Percentiles rank a stretch among this genome's conserved stretches.
These are phyloP conservation scores for Drosophila novamexicana DNA, from an alignment of 1,140 invertebrate genomes.

Conservation along the genomic window DNA sequence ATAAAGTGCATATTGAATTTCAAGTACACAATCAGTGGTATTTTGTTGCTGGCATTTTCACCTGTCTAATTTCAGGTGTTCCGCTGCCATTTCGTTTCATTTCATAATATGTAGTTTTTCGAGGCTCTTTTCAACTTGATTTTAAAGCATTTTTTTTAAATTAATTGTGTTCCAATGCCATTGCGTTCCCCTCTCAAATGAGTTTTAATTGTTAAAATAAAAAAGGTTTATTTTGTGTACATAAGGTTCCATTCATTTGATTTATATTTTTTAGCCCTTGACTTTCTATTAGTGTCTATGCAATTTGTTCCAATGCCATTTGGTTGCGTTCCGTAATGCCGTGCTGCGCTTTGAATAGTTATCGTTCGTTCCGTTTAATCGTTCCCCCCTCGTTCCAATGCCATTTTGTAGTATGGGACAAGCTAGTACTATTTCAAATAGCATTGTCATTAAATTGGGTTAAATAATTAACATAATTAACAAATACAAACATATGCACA, in stretches of 20 bases:
- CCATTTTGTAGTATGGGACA: background rate
- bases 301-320: background rate
- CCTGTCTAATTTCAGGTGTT: no score
- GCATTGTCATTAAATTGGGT: conserved; percentile 48
- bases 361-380: background rate
- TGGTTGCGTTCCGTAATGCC: background rate
- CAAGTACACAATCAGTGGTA: no score
- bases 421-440: conserved; percentile 6
- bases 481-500: conserved; percentile 35
- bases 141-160: no score
- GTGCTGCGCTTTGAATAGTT: no score
- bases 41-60: no score
- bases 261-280: background rate
- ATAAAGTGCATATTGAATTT: background rate
- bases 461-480: conserved; percentile 59
- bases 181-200: no score
- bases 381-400: no score
- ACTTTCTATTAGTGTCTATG: background rate
- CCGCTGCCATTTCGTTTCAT: no score
- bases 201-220: no score
- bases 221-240: background rate
- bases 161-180: no score
- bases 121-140: no score
- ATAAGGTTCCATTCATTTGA: background rate
- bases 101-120: no score